A percentile compares a stretch with the other conserved stretches of the same genome.
These are phyloP conservation scores for Tigriopus californicus DNA, from an alignment of 2,888 invertebrate species.

Conservation along the genomic window DNA sequence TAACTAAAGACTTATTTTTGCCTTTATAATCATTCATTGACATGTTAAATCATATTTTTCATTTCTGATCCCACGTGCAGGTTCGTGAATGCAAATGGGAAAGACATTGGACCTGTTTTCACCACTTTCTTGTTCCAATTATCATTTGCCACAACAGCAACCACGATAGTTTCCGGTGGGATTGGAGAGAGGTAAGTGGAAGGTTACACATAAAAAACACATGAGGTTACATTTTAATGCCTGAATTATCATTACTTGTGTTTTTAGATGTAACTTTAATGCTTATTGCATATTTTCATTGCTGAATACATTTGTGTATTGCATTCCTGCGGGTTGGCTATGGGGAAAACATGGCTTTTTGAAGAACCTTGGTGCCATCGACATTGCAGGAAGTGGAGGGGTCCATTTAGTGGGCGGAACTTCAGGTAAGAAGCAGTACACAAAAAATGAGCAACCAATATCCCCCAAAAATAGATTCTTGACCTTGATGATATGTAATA, in stretches of 20 bases:
- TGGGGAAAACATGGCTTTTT: constrained; percentile 78
- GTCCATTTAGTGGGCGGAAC: constrained; percentile 66
- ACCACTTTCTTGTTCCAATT: constrained; percentile 76
- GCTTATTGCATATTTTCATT: constrained; percentile 79
- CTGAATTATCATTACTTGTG: too few relatives aligned
- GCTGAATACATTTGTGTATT: constrained; percentile 70
- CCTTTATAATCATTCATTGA: too few relatives aligned
- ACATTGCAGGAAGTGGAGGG: constrained; percentile 73
- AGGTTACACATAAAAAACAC: too few relatives aligned
- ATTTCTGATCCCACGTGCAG: too few relatives aligned
- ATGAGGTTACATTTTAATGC: too few relatives aligned
- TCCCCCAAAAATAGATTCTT: too few relatives aligned
- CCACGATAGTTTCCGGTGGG: constrained; percentile 79
- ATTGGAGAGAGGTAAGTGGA: constrained; percentile 64
- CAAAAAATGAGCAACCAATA: too few relatives aligned
- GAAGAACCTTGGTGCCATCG: constrained; percentile 60
- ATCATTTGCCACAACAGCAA: constrained; percentile 72
- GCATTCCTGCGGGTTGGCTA: constrained; percentile 82
- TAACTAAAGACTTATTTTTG: too few relatives aligned
- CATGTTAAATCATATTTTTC: too few relatives aligned
- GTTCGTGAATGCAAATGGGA: constrained; percentile 48
- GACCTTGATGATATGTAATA: too few relatives aligned
- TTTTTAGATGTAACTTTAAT: constrained; percentile 69
- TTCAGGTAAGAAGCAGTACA: constrained; percentile 25
- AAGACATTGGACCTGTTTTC: constrained; percentile 60